Percentiles rank a stretch among this genome's conserved stretches.
phyloP scores from a whole-genome alignment of 1,140 invertebrate species.

The Sinella curviseta region DNA sequence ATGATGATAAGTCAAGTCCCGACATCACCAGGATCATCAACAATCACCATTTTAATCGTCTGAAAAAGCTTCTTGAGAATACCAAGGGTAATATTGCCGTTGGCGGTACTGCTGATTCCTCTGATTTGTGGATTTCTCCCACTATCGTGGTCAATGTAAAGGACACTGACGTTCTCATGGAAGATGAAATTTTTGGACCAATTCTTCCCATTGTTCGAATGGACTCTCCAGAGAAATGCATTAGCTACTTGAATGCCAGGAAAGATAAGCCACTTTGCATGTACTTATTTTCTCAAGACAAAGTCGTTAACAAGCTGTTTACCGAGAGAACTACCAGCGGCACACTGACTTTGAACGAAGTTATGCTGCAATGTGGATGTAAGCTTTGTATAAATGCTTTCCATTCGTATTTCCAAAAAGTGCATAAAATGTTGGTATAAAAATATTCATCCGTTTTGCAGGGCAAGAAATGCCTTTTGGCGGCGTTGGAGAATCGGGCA shows the following conservation, averaged over 20 bases:
- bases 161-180: conserved; percentile 35
- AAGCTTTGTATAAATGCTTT: not conserved
- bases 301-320: conserved; percentile 70
- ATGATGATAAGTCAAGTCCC: conserved; percentile 73
- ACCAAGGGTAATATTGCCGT: conserved; percentile 43
- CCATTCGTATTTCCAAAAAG: not conserved
- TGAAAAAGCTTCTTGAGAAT: conserved; percentile 39
- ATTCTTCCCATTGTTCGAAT: conserved; percentile 47
- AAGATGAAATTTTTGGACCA: conserved; percentile 45
- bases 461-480: conserved; percentile 81
- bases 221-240: conserved; percentile 80
- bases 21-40: conserved; percentile 87
- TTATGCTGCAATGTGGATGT: conserved; percentile 28
- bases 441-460: conserved; percentile 52
- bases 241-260: conserved; percentile 74
- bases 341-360: conserved; percentile 52
- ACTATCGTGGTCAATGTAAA: conserved; percentile 42
- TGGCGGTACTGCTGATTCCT: conserved; percentile 32
- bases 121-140: conserved; percentile 40
- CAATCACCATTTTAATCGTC: conserved; percentile 68
- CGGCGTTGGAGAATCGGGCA: conserved; percentile 84
- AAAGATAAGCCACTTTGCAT: conserved; percentile 71
- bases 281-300: conserved; percentile 81
- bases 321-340: conserved; percentile 79
- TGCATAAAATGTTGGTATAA: not conserved